phyloP scores from a whole-genome alignment of 2,888 invertebrate species.

The Hirtodrosophila cameraria region DNA sequence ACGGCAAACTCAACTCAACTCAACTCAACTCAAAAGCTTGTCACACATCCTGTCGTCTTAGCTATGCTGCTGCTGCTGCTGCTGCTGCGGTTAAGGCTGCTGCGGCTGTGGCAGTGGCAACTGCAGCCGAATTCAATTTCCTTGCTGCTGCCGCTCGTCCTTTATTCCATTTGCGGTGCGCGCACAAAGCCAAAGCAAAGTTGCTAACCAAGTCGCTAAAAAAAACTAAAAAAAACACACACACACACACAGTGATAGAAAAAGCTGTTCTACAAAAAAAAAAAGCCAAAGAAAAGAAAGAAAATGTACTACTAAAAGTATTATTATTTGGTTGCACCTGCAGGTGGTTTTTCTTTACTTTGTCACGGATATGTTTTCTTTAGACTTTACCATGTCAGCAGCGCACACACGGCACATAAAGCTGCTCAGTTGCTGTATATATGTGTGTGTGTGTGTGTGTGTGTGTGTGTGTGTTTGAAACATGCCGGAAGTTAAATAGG shows the following conservation, averaged over 20 bases:
- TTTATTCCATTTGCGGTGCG: conserved; percentile 43
- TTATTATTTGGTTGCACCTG: conserved; percentile 72
- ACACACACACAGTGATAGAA: conserved; percentile 4
- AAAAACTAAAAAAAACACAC: no score
- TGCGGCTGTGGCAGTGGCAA: conserved; percentile 30
- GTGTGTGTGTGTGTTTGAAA: conserved; percentile 29
- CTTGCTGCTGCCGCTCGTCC: conserved; percentile 22
- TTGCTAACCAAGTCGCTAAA: conserved; percentile 49
- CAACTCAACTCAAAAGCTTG: conserved; percentile 60
- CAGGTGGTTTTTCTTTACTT: conserved; percentile 70
- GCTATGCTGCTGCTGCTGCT: conserved; percentile 1
- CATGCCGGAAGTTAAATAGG: conserved; percentile 78
- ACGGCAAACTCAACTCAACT: conserved; percentile 36
- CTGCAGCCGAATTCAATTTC: conserved; percentile 73
- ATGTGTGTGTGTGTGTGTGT: conserved; percentile 4
- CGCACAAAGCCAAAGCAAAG: conserved; percentile 34
- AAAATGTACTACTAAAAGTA: conserved; percentile 57
- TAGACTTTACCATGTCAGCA: conserved; percentile 64
- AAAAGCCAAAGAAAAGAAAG: conserved; percentile 3
- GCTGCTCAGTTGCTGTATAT: conserved; percentile 19
- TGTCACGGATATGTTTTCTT: conserved; percentile 80
- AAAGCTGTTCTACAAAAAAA: not conserved
- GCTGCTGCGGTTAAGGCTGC: not conserved
- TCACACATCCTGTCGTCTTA: conserved; percentile 63
- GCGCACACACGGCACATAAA: conserved; percentile 31